Evolutionary conservation across 1,140 invertebrate genomes (phyloP).

Genomic region (Megalonaias nervosa): DNA sequence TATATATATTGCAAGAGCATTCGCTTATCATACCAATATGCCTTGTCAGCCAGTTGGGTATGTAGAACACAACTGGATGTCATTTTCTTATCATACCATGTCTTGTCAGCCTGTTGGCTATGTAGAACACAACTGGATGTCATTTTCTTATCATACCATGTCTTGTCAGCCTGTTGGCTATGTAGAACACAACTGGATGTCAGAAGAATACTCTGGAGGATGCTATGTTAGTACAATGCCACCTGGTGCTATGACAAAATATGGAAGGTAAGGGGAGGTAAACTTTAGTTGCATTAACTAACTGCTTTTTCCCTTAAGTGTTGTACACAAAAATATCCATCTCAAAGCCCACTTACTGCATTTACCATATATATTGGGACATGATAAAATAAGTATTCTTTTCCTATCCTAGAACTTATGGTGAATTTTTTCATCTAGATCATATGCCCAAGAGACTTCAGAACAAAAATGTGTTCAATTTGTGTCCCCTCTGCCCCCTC

Average conservation of each 20-base stretch:
- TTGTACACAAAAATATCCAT: neutral
- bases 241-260: constrained; percentile 69
- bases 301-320: neutral
- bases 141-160: too few relatives aligned
- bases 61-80: constrained; percentile 69
- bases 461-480: too few relatives aligned
- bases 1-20: too few relatives aligned
- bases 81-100: neutral
- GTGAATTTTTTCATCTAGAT: too few relatives aligned
- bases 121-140: too few relatives aligned
- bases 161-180: constrained; percentile 14
- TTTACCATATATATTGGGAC: too few relatives aligned
- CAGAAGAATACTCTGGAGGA: constrained; percentile 71
- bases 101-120: too few relatives aligned
- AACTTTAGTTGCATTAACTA: neutral
- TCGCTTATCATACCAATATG: too few relatives aligned
- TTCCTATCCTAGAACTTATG: too few relatives aligned
- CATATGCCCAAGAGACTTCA: too few relatives aligned
- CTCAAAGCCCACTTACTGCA: neutral
- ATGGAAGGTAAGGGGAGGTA: constrained; percentile 58
- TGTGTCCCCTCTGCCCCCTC: too few relatives aligned
- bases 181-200: constrained; percentile 69
- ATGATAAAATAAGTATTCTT: too few relatives aligned
- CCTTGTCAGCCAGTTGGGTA: constrained; percentile 13
- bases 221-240: constrained; percentile 69